A percentile compares a stretch with the other conserved stretches of the same genome.
phyloP scores from a whole-genome alignment of 2,888 invertebrate species.

The Tenthredo notha region DNA sequence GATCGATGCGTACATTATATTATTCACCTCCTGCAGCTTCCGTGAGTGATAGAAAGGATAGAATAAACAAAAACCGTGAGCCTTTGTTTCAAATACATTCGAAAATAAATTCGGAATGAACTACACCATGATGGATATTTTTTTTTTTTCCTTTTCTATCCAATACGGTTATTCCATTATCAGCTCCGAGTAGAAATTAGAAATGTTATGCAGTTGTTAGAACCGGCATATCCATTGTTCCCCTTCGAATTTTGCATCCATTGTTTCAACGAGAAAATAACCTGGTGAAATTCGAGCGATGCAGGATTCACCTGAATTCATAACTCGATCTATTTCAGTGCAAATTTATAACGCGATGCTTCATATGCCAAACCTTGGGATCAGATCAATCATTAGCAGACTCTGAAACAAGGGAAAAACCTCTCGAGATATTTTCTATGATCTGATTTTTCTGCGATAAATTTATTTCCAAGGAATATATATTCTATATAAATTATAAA shows the following conservation, averaged over 20 bases:
- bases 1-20: background rate
- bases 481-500: background rate
- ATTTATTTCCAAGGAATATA: background rate
- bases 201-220: conserved; percentile 30
- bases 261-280: conserved; percentile 32
- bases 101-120: background rate
- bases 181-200: background rate
- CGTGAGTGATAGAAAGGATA: background rate
- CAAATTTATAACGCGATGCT: conserved; percentile 21
- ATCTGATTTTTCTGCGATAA: background rate
- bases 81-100: conserved; percentile 17
- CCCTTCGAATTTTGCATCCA: background rate
- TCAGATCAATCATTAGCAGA: background rate
- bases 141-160: background rate
- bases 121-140: background rate
- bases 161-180: background rate
- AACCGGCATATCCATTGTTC: conserved; percentile 13
- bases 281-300: background rate
- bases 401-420: background rate
- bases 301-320: conserved; percentile 14
- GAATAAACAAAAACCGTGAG: background rate
- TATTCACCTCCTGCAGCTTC: background rate
- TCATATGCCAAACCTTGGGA: background rate
- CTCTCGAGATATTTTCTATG: background rate
- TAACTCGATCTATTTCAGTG: conserved; percentile 24